Percentiles rank a stretch among this genome's conserved stretches.
Conservation (phyloP, 2,888 invertebrate genomes). For the Corbicula japonica region DNA sequence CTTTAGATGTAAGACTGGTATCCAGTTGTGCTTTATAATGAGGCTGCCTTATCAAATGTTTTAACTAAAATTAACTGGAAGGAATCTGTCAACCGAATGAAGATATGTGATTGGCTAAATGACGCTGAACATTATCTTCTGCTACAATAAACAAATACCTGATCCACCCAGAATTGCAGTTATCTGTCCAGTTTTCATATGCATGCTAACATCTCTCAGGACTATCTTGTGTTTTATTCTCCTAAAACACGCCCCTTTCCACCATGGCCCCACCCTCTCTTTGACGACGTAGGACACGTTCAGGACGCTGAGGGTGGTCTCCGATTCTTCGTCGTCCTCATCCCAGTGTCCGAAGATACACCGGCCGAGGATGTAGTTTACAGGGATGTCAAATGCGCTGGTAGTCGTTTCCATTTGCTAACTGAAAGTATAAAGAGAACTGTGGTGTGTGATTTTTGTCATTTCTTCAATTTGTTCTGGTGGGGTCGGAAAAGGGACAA, state of each 20-base stretch:
- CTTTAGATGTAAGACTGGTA: no score
- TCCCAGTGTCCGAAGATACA: slow-evolving; percentile 72
- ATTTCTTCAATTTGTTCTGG: no score
- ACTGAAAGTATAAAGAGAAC: slow-evolving; percentile 18
- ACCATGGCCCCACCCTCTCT: slow-evolving; percentile 78
- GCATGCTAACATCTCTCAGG: slow-evolving; percentile 75
- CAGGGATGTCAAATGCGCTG: slow-evolving; percentile 63
- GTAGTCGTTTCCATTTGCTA: slow-evolving; percentile 58
- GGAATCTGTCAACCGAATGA: no score
- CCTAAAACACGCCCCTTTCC: slow-evolving; percentile 78
- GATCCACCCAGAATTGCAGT: slow-evolving; percentile 80
- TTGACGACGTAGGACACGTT: slow-evolving; percentile 73
- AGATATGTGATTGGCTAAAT: no score
- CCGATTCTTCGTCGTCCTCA: slow-evolving; percentile 63
- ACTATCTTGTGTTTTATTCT: slow-evolving; percentile 72
- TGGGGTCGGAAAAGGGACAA: no score
- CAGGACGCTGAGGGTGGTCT: slow-evolving; percentile 67
- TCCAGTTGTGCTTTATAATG: no score
- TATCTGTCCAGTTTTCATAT: slow-evolving; percentile 75
- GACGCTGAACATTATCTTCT: no score
- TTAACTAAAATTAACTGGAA: no score
- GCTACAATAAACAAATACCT: no score
- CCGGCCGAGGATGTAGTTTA: slow-evolving; percentile 68
- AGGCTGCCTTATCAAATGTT: no score
- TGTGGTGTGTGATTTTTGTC: no score